Conservation (phyloP, 2,797 vertebrate species). For the Lutjanus campechanus region DNA sequence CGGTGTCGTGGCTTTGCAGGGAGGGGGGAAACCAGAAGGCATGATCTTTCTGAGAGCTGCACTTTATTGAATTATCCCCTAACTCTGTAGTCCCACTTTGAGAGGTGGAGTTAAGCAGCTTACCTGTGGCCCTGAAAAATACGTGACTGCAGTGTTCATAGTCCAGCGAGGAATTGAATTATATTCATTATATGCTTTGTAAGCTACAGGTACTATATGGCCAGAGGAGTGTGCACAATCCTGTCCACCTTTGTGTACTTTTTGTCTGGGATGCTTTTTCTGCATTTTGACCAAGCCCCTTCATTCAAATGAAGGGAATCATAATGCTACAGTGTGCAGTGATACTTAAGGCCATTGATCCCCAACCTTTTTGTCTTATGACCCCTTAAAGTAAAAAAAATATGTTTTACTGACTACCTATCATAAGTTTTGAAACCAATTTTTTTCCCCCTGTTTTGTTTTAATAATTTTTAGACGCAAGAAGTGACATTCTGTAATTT, state of each 20-base stretch:
- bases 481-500: background rate
- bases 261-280: background rate
- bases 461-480: background rate
- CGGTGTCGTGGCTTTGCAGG: slow-evolving; percentile 53
- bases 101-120: slow-evolving; percentile 79
- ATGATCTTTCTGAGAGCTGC: slow-evolving; percentile 69
- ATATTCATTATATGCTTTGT: slow-evolving; percentile 35
- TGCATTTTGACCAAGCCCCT: background rate
- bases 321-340: background rate
- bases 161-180: slow-evolving; percentile 47
- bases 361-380: background rate
- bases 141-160: slow-evolving; percentile 45
- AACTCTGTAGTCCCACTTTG: slow-evolving; percentile 59
- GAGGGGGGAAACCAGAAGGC: slow-evolving; percentile 52
- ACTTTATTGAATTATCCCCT: slow-evolving; percentile 79
- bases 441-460: background rate
- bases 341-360: background rate
- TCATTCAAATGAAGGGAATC: background rate
- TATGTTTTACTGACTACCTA: background rate
- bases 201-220: background rate
- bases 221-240: background rate
- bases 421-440: background rate
- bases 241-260: background rate
- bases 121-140: slow-evolving; percentile 70
- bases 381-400: background rate